phyloP scores from a whole-genome alignment of 2,113 vertebrate genomes.

The Archocentrus centrarchus region DNA sequence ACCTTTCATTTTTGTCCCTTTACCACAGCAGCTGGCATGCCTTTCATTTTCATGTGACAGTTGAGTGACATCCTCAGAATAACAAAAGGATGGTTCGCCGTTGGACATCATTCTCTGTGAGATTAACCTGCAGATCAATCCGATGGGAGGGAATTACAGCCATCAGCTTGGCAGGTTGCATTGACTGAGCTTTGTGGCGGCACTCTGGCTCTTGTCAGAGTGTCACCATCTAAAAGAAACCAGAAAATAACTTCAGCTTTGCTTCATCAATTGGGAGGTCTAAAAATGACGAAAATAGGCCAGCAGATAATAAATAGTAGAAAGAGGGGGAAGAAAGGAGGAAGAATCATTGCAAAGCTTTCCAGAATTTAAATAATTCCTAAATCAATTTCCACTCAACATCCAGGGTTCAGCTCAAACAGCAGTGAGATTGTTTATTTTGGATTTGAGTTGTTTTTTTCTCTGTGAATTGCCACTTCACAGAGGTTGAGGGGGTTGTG shows the following conservation, averaged over 20 bases:
- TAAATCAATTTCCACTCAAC: background rate
- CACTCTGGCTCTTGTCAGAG: background rate
- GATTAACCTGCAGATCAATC: background rate
- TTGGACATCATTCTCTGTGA: background rate
- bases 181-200: background rate
- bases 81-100: background rate
- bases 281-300: background rate
- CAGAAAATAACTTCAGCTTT: background rate
- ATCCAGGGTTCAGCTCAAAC: background rate
- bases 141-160: background rate
- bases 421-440: background rate
- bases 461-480: no score
- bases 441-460: no score
- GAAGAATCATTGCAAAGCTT: background rate
- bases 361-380: background rate
- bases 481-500: no score
- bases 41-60: conserved; percentile 1
- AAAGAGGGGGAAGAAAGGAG: no score
- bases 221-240: background rate
- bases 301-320: no score
- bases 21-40: background rate
- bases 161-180: background rate
- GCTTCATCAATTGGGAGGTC: background rate
- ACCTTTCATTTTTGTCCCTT: background rate
- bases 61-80: background rate